Evolutionary conservation across 1,140 invertebrate genomes (phyloP).

Genomic region (Ectropis grisescens): DNA sequence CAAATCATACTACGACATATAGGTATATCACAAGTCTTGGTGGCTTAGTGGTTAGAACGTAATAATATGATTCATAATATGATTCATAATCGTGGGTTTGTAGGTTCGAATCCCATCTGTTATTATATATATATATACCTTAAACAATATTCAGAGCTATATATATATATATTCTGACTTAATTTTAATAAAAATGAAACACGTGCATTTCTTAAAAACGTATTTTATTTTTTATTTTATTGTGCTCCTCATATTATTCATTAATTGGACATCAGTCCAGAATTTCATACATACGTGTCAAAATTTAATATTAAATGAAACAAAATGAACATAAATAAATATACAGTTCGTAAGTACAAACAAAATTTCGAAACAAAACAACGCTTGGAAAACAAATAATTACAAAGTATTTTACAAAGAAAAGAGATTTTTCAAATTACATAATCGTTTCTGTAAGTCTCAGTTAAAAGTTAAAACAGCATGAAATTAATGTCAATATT

Average conservation of each 20-base stretch:
- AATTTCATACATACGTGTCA: slow-evolving; percentile 46
- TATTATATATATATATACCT: too few relatives aligned
- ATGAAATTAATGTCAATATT: too few relatives aligned
- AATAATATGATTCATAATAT: background rate
- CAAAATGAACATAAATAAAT: slow-evolving; percentile 37
- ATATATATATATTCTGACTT: too few relatives aligned
- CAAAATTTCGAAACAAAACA: slow-evolving; percentile 43
- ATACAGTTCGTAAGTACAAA: slow-evolving; percentile 45
- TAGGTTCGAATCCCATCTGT: too few relatives aligned
- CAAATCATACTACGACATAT: too few relatives aligned
- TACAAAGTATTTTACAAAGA: background rate
- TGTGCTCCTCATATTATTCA: slow-evolving; percentile 58
- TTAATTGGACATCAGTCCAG: slow-evolving; percentile 34
- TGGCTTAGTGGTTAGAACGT: too few relatives aligned
- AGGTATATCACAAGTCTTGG: too few relatives aligned
- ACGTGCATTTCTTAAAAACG: slow-evolving; percentile 47
- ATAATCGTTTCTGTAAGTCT: too few relatives aligned
- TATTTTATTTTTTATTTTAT: slow-evolving; percentile 64
- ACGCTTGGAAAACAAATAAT: slow-evolving; percentile 9
- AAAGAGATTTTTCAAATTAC: background rate
- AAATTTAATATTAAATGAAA: slow-evolving; percentile 37
- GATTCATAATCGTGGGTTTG: too few relatives aligned
- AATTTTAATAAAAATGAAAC: slow-evolving; percentile 12
- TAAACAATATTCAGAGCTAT: too few relatives aligned
- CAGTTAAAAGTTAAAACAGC: background rate